Evolutionary conservation across 2,888 invertebrate genomes (phyloP).

Genomic region (Ochropleura leucogaster): DNA sequence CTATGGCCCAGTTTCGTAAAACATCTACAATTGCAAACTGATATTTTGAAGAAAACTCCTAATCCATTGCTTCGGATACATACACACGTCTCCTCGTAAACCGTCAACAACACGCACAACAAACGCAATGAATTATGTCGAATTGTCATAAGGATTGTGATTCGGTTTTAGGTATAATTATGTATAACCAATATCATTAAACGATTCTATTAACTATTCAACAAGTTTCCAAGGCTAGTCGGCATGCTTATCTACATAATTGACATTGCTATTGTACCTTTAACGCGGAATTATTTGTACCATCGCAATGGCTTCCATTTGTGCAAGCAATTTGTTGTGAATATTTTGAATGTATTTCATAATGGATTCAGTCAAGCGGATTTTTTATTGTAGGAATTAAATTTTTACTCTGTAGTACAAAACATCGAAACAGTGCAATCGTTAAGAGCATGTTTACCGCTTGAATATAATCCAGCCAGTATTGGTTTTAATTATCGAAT

Average conservation of each 20-base stretch:
- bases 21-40: not conserved
- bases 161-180: not conserved
- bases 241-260: constrained; percentile 40
- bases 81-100: not conserved
- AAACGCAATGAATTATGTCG: not conserved
- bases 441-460: not conserved
- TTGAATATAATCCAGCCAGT: not conserved
- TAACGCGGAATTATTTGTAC: constrained; percentile 20
- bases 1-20: not conserved
- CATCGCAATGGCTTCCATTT: not conserved
- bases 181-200: constrained; percentile 3
- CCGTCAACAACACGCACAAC: too few relatives aligned
- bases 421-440: not conserved
- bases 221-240: constrained; percentile 31
- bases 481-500: not conserved
- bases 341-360: constrained; percentile 19
- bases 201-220: constrained; percentile 26
- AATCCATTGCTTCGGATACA: not conserved
- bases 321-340: constrained; percentile 23
- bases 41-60: not conserved
- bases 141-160: not conserved
- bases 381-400: not conserved
- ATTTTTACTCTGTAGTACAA: not conserved
- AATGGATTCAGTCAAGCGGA: not conserved
- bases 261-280: constrained; percentile 22